A percentile compares a stretch with the other conserved stretches of the same genome.
Evolutionary conservation across 2,113 vertebrate species (phyloP).

Genomic region (Dipodomys ordii): DNA sequence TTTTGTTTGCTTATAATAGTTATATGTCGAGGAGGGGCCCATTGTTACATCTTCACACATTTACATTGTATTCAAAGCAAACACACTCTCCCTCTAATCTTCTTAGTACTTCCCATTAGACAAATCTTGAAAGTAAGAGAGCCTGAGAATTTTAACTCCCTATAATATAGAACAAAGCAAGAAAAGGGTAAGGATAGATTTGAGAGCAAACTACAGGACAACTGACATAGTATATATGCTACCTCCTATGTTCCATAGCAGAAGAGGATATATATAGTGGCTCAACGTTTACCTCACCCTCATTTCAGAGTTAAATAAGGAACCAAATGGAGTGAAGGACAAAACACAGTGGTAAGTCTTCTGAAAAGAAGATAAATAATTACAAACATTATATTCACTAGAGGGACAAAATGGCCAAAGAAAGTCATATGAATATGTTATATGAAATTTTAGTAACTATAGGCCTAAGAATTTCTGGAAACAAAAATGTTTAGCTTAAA

Average conservation of each 20-base stretch:
- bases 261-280: neutral
- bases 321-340: neutral
- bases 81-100: neutral
- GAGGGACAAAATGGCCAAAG: neutral
- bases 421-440: neutral
- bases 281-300: neutral
- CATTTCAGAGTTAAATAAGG: constrained; percentile 37
- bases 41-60: too few species aligned
- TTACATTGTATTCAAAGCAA: too few species aligned
- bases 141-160: neutral
- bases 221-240: neutral
- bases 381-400: neutral
- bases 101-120: constrained; percentile 12
- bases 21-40: too few species aligned
- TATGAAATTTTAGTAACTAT: constrained; percentile 15
- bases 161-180: constrained; percentile 6
- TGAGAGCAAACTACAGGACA: neutral
- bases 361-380: too few species aligned
- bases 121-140: constrained; percentile 27
- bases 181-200: neutral
- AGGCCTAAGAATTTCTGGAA: neutral
- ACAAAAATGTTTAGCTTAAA: constrained; percentile 7
- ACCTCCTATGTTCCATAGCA: neutral
- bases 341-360: too few species aligned
- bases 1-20: too few species aligned